Conservation (phyloP, 2,888 invertebrate genomes). For the Drosophila emarginata region DNA sequence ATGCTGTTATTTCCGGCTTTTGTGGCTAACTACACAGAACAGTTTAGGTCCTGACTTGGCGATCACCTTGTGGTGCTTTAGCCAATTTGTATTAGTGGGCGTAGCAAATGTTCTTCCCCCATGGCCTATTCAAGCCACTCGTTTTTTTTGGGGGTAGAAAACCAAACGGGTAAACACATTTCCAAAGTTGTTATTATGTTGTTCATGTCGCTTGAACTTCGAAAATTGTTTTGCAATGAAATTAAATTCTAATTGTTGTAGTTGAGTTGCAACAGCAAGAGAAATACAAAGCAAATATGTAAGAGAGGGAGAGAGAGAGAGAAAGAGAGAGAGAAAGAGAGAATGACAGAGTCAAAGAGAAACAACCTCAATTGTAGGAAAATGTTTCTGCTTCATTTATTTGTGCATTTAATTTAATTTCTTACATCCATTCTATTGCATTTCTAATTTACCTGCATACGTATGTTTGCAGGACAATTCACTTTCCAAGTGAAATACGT, state of each 20-base stretch:
- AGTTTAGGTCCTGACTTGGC: constrained; percentile 24
- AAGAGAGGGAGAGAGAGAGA: neutral
- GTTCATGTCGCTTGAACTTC: constrained; percentile 53
- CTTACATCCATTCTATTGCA: neutral
- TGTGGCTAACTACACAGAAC: constrained; percentile 53
- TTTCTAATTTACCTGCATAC: neutral
- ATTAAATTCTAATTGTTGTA: constrained; percentile 66
- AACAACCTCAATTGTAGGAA: neutral
- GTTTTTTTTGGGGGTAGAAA: constrained; percentile 11
- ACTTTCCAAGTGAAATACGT: neutral
- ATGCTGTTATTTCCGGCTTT: constrained; percentile 71
- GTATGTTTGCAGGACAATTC: neutral
- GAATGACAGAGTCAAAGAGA: neutral
- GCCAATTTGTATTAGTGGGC: constrained; percentile 65
- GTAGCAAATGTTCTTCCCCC: neutral
- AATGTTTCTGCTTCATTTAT: neutral
- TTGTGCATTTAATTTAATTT: constrained; percentile 1
- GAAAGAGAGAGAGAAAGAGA: neutral
- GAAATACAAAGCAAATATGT: neutral
- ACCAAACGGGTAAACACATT: constrained; percentile 53
- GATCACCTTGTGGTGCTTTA: constrained; percentile 60
- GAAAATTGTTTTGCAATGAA: constrained; percentile 73
- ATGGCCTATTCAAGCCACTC: neutral
- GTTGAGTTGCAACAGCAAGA: constrained; percentile 33
- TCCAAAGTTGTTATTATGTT: constrained; percentile 55